Percentiles rank a stretch among this genome's conserved stretches.
phyloP scores from a whole-genome alignment of 2,797 vertebrate genomes.

The Champsocephalus esox region DNA sequence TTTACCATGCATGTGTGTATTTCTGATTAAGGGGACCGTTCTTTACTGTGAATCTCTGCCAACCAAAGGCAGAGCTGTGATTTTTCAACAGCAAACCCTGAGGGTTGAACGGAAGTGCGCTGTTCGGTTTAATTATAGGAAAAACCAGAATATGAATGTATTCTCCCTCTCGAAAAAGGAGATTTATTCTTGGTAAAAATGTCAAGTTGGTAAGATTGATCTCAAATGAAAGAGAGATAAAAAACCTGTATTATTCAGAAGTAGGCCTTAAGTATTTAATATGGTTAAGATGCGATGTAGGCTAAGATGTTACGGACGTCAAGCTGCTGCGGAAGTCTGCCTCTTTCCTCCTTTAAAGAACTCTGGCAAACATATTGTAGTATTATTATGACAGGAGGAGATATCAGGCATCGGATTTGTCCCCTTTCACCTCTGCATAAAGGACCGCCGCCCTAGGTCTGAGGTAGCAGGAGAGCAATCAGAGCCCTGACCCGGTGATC shows the following conservation, averaged over 20 bases:
- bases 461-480: conserved; percentile 51
- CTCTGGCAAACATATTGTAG: conserved; percentile 48
- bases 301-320: conserved; percentile 27
- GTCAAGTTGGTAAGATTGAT: neutral
- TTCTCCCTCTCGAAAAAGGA: neutral
- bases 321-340: conserved; percentile 35
- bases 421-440: conserved; percentile 62
- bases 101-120: conserved; percentile 40
- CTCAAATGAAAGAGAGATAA: too few relatives aligned
- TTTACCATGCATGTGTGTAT: conserved; percentile 28
- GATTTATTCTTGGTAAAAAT: conserved; percentile 14
- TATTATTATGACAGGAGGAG: conserved; percentile 60
- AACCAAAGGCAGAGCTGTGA: conserved; percentile 30
- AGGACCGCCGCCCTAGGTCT: conserved; percentile 56
- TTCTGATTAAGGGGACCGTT: conserved; percentile 5
- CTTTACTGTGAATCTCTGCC: conserved; percentile 10
- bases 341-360: conserved; percentile 48
- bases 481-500: conserved; percentile 48
- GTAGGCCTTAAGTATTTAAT: neutral
- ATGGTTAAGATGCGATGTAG: neutral
- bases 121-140: conserved; percentile 14
- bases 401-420: conserved; percentile 55
- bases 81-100: conserved; percentile 10
- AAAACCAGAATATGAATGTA: neutral
- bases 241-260: neutral